Conservation (phyloP, 2,113 vertebrate species). For the Merops nubicus region DNA sequence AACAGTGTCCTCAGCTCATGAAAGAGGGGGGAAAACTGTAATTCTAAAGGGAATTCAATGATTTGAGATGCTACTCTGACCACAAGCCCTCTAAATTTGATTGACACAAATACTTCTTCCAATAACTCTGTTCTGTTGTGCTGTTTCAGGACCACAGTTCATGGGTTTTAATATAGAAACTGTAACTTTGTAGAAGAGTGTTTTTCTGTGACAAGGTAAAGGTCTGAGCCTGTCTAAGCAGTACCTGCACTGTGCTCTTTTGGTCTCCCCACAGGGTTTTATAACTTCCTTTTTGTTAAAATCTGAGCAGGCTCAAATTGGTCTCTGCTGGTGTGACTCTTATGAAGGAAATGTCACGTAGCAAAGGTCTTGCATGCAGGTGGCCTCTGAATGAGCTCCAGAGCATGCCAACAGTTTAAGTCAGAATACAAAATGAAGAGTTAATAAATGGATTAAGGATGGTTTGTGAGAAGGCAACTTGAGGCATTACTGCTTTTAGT, state of each 20-base stretch:
- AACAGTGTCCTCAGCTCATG: not conserved
- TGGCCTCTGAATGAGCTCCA: not conserved
- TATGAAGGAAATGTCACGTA: fast-evolving
- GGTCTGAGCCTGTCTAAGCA: not conserved
- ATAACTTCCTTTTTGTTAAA: not conserved
- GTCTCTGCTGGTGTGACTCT: not conserved
- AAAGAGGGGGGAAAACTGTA: not conserved
- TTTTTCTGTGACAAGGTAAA: not conserved
- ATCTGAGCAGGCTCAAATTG: not conserved
- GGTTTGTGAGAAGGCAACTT: not conserved
- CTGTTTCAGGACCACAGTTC: not conserved
- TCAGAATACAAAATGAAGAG: not conserved
- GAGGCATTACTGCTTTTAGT: not conserved
- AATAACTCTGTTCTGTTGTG: not conserved
- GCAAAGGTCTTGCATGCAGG: not conserved
- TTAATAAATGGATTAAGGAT: not conserved
- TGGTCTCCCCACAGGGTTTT: not conserved
- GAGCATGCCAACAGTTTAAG: not conserved
- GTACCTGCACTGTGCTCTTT: not conserved
- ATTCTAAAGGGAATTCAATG: not conserved
- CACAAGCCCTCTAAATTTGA: not conserved
- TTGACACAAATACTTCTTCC: not conserved
- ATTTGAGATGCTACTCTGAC: not conserved
- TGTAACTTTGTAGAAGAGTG: not conserved
- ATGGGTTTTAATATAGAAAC: not conserved